Evolutionary conservation across 2,797 vertebrate genomes (phyloP).

Genomic region (Hemibagrus guttatus): DNA sequence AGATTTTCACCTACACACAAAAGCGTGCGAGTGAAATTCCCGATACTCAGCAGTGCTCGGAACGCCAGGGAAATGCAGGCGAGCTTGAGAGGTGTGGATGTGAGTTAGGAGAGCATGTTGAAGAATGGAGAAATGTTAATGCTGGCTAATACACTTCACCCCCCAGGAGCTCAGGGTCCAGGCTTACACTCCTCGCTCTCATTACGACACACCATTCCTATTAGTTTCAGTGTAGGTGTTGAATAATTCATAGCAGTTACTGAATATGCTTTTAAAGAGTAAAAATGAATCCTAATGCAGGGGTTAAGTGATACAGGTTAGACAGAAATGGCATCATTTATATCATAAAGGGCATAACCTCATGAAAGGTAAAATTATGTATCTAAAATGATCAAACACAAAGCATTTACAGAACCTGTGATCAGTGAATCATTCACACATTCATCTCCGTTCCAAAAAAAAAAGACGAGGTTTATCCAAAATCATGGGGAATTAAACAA

Average conservation of each 20-base stretch:
- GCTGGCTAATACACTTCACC: neutral
- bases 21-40: neutral
- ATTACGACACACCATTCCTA: constrained; percentile 1
- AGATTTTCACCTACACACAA: neutral
- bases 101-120: neutral
- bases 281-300: neutral
- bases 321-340: neutral
- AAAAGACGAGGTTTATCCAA: neutral
- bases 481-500: neutral
- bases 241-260: constrained; percentile 6
- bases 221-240: neutral
- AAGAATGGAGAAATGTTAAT: neutral
- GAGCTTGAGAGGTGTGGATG: neutral
- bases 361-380: neutral
- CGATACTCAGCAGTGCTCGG: no score
- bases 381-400: neutral
- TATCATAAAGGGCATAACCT: neutral
- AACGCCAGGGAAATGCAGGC: neutral
- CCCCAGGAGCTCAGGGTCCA: neutral
- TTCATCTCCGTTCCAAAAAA: neutral
- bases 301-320: neutral
- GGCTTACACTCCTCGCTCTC: neutral
- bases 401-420: neutral
- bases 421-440: neutral
- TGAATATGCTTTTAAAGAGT: neutral